These are phyloP conservation scores for Salminus brasiliensis DNA, from an alignment of 2,113 vertebrate species.

Conservation along the genomic window DNA sequence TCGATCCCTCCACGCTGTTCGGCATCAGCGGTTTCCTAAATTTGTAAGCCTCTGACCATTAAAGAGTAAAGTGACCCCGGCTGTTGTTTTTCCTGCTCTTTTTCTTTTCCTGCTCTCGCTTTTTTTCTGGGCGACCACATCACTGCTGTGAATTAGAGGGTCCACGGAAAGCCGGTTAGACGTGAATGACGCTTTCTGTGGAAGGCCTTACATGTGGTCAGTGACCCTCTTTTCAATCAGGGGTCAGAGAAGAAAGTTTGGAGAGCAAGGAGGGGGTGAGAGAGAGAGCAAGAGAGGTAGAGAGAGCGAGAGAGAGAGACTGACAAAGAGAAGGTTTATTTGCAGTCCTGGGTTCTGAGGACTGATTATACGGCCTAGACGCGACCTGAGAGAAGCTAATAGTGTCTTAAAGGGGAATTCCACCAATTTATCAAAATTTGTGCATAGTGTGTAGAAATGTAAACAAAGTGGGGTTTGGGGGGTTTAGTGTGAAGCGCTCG, in stretches of 20 bases:
- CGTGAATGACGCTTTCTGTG: slow-evolving; percentile 73
- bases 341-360: slow-evolving; percentile 29
- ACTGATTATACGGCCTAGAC: slow-evolving; percentile 51
- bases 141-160: slow-evolving; percentile 63
- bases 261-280: slow-evolving; percentile 65
- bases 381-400: slow-evolving; percentile 32
- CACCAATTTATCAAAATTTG: background rate
- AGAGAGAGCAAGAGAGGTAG: slow-evolving; percentile 62
- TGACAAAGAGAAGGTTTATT: slow-evolving; percentile 42
- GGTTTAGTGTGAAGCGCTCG: too few relatives aligned
- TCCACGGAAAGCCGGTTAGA: slow-evolving; percentile 41
- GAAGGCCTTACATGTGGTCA: slow-evolving; percentile 72
- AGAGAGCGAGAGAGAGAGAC: slow-evolving; percentile 64
- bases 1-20: slow-evolving; percentile 58
- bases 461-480: too few relatives aligned
- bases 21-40: slow-evolving; percentile 62
- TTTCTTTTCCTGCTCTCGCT: background rate
- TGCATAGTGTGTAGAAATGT: too few relatives aligned
- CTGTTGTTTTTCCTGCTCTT: slow-evolving; percentile 50
- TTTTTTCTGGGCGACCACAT: slow-evolving; percentile 64
- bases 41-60: slow-evolving; percentile 63
- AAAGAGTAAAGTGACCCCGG: slow-evolving; percentile 59
- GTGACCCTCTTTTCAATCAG: slow-evolving; percentile 67
- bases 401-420: slow-evolving; percentile 8
- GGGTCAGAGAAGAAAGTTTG: slow-evolving; percentile 36